phyloP scores from a whole-genome alignment of 1,140 invertebrate genomes.

The Pectinophora gossypiella region DNA sequence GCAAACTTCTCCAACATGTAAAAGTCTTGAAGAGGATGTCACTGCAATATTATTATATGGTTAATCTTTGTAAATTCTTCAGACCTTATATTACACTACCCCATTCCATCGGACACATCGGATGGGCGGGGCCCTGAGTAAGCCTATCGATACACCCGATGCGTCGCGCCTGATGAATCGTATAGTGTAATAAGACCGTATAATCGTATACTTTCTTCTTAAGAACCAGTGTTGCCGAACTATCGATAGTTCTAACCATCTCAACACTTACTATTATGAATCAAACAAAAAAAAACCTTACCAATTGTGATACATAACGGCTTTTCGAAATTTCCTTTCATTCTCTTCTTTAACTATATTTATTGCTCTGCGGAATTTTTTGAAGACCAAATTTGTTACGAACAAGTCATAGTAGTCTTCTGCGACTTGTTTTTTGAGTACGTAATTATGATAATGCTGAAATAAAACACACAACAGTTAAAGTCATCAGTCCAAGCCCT shows the following conservation, averaged over 20 bases:
- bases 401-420: slow-evolving; percentile 78
- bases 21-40: slow-evolving; percentile 77
- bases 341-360: slow-evolving; percentile 58
- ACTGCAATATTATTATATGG: slow-evolving; percentile 43
- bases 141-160: too few species aligned
- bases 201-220: too few species aligned
- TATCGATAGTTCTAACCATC: too few species aligned
- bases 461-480: slow-evolving; percentile 25
- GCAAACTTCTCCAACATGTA: slow-evolving; percentile 78
- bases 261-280: too few species aligned
- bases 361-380: slow-evolving; percentile 67
- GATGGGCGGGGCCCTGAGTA: too few species aligned
- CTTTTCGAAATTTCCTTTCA: slow-evolving; percentile 68
- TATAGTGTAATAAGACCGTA: too few species aligned
- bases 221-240: too few species aligned
- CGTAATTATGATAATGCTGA: slow-evolving; percentile 57
- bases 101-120: too few species aligned
- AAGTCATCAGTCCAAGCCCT: too few species aligned
- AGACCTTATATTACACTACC: too few species aligned
- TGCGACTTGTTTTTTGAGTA: slow-evolving; percentile 77
- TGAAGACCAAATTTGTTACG: slow-evolving; percentile 71
- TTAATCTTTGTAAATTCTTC: background rate
- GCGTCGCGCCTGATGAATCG: too few species aligned
- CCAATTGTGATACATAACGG: slow-evolving; percentile 76
- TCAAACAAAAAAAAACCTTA: too few species aligned